Evolutionary conservation across 2,888 invertebrate species (phyloP).

Genomic region (Agrotis clavis): DNA sequence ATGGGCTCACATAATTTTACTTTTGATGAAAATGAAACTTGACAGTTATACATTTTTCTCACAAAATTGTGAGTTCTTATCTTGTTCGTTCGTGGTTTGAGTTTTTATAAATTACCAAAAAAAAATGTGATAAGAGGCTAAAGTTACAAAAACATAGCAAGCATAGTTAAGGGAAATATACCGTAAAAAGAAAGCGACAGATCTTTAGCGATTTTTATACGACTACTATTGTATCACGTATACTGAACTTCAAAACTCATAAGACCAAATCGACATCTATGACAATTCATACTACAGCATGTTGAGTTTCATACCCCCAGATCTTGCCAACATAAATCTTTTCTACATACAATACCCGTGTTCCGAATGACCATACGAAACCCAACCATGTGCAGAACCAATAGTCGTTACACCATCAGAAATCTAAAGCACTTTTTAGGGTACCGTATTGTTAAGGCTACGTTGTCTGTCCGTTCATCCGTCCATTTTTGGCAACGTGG

Average conservation of each 20-base stretch:
- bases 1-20: no score
- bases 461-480: neutral
- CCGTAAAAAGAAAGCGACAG: neutral
- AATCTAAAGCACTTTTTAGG: slow-evolving; percentile 33
- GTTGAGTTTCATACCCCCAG: slow-evolving; percentile 8
- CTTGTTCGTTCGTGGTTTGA: no score
- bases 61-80: no score
- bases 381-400: slow-evolving; percentile 17
- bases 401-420: slow-evolving; percentile 35
- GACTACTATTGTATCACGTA: neutral
- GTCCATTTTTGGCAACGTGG: neutral
- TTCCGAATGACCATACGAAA: slow-evolving; percentile 20
- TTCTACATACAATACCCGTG: slow-evolving; percentile 33
- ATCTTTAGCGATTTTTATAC: no score
- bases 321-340: slow-evolving; percentile 27
- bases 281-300: neutral
- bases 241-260: neutral
- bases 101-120: no score
- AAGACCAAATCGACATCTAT: neutral
- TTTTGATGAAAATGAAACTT: no score
- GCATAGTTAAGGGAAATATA: neutral
- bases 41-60: no score
- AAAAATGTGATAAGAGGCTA: no score
- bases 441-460: neutral
- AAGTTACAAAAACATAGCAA: neutral